These are phyloP conservation scores for Eurypyga helias DNA, from an alignment of 2,113 vertebrate species.

Conservation along the genomic window DNA sequence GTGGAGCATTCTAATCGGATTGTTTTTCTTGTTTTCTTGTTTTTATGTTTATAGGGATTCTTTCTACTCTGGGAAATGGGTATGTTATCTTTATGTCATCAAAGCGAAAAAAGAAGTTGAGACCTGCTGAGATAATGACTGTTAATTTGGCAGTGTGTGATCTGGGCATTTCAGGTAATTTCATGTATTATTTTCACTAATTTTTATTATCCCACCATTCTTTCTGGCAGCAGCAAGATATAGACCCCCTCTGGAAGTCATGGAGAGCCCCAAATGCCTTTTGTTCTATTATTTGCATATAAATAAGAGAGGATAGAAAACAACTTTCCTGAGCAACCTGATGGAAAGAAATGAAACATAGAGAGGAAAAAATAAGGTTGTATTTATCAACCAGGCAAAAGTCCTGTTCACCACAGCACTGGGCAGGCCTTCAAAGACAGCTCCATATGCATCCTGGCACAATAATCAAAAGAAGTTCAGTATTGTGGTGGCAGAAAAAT, in stretches of 20 bases:
- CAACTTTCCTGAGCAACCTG: not conserved
- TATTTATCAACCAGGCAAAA: not conserved
- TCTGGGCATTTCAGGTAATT: constrained; percentile 94
- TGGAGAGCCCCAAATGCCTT: not conserved
- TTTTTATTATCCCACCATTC: not conserved
- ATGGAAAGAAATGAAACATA: not conserved
- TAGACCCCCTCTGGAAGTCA: not conserved
- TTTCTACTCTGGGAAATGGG: constrained; percentile 91
- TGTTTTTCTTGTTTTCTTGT: not conserved
- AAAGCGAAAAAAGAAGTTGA: constrained; percentile 90
- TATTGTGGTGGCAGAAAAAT: not conserved
- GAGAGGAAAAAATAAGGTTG: not conserved
- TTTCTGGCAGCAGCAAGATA: not conserved
- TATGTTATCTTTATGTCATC: constrained; percentile 90
- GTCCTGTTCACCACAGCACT: not conserved
- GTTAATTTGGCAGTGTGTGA: constrained; percentile 93
- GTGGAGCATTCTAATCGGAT: not conserved
- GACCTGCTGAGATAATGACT: constrained; percentile 94
- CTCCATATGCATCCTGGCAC: not conserved
- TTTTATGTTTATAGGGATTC: constrained; percentile 82
- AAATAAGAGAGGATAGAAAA: not conserved
- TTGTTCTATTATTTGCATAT: not conserved
- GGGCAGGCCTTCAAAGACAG: not conserved
- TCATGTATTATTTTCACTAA: not conserved
- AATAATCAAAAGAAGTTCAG: rapidly evolving